Percentiles rank a stretch among this genome's conserved stretches.
Evolutionary conservation across 1,140 invertebrate genomes (phyloP).

Genomic region (Hermetia illucens): DNA sequence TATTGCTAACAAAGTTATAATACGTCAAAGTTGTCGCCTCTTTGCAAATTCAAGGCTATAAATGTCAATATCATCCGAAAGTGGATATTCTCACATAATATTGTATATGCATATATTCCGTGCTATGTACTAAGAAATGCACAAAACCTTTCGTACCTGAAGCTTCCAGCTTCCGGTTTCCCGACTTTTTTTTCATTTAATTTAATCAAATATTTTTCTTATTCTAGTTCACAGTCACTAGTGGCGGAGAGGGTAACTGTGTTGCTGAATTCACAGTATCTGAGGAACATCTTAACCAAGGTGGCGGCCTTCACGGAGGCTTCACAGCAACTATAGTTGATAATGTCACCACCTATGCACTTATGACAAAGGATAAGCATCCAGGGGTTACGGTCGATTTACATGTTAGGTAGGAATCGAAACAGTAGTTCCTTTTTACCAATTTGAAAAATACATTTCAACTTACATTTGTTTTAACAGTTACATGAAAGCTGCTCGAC

Average conservation of each 20-base stretch:
- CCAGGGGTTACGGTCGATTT: conserved; percentile 63
- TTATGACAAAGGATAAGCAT: conserved; percentile 48
- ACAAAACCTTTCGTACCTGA: no score
- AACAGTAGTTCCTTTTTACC: neutral
- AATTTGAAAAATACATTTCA: neutral
- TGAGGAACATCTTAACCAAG: conserved; percentile 59
- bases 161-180: no score
- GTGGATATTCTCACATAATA: no score
- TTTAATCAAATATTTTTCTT: neutral
- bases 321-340: conserved; percentile 72
- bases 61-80: no score
- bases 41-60: no score
- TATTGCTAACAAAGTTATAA: no score
- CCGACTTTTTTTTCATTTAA: neutral
- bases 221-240: conserved; percentile 50
- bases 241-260: conserved; percentile 49
- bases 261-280: conserved; percentile 61
- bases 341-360: conserved; percentile 62
- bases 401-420: conserved; percentile 44
- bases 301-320: conserved; percentile 70
- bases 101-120: no score
- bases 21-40: no score
- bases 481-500: conserved; percentile 54
- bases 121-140: no score
- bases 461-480: conserved; percentile 30